A percentile compares a stretch with the other conserved stretches of the same genome.
Evolutionary conservation across 2,113 vertebrate genomes (phyloP).

Genomic region (Cathartes aura): DNA sequence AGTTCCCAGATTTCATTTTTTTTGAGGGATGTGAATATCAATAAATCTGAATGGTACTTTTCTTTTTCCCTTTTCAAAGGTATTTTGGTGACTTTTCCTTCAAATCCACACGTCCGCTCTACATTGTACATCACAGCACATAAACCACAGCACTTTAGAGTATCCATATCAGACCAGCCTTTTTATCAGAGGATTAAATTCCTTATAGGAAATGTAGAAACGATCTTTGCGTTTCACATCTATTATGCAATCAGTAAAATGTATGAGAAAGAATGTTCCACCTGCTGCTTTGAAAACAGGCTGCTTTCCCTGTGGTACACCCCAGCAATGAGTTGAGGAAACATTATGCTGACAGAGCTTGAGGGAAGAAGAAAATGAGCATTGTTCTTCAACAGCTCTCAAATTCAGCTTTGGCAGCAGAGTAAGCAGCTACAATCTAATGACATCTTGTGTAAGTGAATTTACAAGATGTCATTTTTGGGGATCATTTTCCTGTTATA

Average conservation of each 20-base stretch:
- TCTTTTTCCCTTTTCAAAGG: background rate
- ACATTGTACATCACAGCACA: background rate
- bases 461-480: background rate
- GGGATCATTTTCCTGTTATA: background rate
- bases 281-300: background rate
- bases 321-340: background rate
- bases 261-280: background rate
- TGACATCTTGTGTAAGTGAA: background rate
- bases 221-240: background rate
- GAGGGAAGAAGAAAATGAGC: conserved; percentile 15
- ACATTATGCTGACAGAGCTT: background rate
- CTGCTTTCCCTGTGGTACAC: background rate
- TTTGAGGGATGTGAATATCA: background rate
- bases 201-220: background rate
- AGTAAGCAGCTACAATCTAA: background rate
- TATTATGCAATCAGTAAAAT: background rate
- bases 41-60: background rate
- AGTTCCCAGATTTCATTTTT: background rate
- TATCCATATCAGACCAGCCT: background rate
- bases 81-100: background rate
- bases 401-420: background rate
- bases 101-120: background rate
- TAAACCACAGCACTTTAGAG: background rate
- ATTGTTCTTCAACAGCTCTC: background rate
- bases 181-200: background rate